These are phyloP conservation scores for Carapus acus DNA, from an alignment of 2,797 vertebrate genomes.

Conservation along the genomic window DNA sequence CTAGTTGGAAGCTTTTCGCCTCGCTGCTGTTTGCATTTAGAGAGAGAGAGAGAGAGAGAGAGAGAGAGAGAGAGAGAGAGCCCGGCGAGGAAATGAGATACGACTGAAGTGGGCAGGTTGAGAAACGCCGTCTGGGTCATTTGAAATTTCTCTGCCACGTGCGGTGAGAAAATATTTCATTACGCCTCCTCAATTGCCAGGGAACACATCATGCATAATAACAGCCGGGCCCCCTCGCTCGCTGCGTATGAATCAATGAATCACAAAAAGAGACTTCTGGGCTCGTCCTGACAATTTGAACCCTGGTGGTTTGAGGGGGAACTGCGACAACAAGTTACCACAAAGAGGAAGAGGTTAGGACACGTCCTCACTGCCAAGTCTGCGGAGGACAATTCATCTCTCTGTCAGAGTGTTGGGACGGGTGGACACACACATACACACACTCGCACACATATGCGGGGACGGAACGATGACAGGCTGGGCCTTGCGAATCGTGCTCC, in stretches of 20 bases:
- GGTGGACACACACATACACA: no score
- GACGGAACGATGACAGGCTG: slow-evolving; percentile 2
- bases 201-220: no score
- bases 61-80: no score
- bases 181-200: no score
- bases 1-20: slow-evolving; percentile 23
- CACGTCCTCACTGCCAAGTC: slow-evolving; percentile 16
- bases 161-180: no score
- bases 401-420: slow-evolving; percentile 12
- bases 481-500: no score
- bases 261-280: no score
- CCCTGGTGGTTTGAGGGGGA: no score
- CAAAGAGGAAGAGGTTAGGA: slow-evolving; percentile 1
- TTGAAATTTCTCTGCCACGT: background rate
- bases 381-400: slow-evolving; percentile 4
- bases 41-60: no score
- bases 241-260: no score
- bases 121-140: slow-evolving; percentile 7
- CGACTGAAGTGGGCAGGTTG: slow-evolving; percentile 6
- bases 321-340: background rate
- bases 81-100: slow-evolving; percentile 9
- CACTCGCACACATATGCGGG: slow-evolving; percentile 1
- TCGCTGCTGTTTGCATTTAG: slow-evolving; percentile 18
- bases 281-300: no score
- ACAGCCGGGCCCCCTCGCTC: no score